phyloP scores from a whole-genome alignment of 2,113 vertebrate species.

The Paralichthys olivaceus region DNA sequence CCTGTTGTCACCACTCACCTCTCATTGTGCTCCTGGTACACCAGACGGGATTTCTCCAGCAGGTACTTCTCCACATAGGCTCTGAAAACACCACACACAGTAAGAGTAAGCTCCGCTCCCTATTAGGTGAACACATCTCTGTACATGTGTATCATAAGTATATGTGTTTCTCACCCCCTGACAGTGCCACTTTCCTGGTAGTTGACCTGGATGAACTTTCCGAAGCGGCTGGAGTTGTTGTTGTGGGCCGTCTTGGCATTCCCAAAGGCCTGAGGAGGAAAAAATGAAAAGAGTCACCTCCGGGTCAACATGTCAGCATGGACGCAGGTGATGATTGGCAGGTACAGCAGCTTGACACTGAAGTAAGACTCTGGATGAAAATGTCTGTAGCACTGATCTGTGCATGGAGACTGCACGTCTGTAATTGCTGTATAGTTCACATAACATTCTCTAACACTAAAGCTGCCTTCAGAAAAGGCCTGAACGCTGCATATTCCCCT shows the following conservation, averaged over 20 bases:
- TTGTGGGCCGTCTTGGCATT: constrained; percentile 98
- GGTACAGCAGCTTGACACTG: background rate
- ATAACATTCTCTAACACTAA: background rate
- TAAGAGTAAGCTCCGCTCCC: background rate
- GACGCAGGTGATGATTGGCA: constrained; percentile 3
- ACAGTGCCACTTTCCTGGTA: constrained; percentile 97
- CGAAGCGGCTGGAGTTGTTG: constrained; percentile 98
- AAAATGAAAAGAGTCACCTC: constrained; percentile 7
- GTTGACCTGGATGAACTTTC: constrained; percentile 98
- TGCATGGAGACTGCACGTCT: background rate
- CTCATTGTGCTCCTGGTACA: constrained; percentile 98
- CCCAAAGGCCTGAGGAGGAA: constrained; percentile 90
- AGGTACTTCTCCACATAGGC: constrained; percentile 98
- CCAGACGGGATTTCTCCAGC: constrained; percentile 95
- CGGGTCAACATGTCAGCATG: background rate
- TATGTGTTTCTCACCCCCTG: constrained; percentile 87
- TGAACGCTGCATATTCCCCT: background rate
- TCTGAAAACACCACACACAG: constrained; percentile 77
- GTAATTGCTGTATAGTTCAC: background rate
- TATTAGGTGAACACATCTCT: background rate
- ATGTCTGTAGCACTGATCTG: background rate
- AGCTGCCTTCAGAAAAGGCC: background rate
- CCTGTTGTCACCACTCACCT: constrained; percentile 78
- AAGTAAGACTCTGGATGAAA: background rate
- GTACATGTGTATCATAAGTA: background rate